These are phyloP conservation scores for Echiichthys vipera DNA, from an alignment of 2,797 vertebrate species.

Conservation along the genomic window DNA sequence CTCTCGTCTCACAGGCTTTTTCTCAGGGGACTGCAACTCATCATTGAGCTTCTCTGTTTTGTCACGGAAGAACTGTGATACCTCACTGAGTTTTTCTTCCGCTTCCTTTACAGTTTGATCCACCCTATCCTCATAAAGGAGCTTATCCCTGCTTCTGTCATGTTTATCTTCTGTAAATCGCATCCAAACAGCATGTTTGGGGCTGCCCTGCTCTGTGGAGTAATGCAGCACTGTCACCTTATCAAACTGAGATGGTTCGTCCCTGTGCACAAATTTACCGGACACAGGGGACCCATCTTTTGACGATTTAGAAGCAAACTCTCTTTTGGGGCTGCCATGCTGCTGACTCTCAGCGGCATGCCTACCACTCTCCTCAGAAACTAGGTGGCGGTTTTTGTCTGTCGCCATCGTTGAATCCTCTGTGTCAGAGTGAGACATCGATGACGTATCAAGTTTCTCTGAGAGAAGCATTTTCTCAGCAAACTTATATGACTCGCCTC, in stretches of 20 bases:
- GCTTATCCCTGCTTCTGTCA: slow-evolving; percentile 96
- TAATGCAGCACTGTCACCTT: slow-evolving; percentile 98
- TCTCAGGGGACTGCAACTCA: slow-evolving; percentile 97
- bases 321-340: slow-evolving; percentile 87
- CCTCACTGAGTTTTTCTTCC: slow-evolving; percentile 98
- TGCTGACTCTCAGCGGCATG: slow-evolving; percentile 83
- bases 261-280: slow-evolving; percentile 89
- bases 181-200: slow-evolving; percentile 98
- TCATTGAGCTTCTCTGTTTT: slow-evolving; percentile 99
- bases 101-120: slow-evolving; percentile 99
- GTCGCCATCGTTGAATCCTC: slow-evolving; percentile 87
- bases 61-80: slow-evolving; percentile 99
- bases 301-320: slow-evolving; percentile 91
- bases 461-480: slow-evolving; percentile 99
- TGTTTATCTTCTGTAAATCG: slow-evolving; percentile 96
- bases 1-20: slow-evolving; percentile 89
- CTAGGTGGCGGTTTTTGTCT: slow-evolving; percentile 86
- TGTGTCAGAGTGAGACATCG: slow-evolving; percentile 90
- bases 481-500: slow-evolving; percentile 98
- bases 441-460: slow-evolving; percentile 91
- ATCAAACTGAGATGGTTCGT: slow-evolving; percentile 92
- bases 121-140: slow-evolving; percentile 97
- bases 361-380: slow-evolving; percentile 87
- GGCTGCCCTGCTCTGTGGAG: slow-evolving; percentile 93
- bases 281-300: slow-evolving; percentile 93